A percentile compares a stretch with the other conserved stretches of the same genome.
These are phyloP conservation scores for Centrocercus urophasianus DNA, from an alignment of 2,113 vertebrate genomes.

Conservation along the genomic window DNA sequence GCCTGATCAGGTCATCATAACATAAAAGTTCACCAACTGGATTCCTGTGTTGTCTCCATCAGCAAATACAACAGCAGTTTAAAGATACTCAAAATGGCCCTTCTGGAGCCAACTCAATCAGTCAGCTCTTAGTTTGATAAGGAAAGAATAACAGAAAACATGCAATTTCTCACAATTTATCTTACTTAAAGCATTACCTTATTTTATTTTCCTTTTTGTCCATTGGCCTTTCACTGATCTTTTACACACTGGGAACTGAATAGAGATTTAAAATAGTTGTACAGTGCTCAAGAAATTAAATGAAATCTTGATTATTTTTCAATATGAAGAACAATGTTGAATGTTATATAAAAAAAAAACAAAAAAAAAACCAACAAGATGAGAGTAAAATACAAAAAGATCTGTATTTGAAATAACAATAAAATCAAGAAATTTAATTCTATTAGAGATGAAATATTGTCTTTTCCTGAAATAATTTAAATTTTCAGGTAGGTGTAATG, in stretches of 20 bases:
- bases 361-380: background rate
- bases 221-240: background rate
- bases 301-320: background rate
- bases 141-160: background rate
- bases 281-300: background rate
- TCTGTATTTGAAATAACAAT: background rate
- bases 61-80: background rate
- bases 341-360: background rate
- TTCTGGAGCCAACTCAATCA: accelerated
- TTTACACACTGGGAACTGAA: background rate
- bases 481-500: background rate
- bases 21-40: background rate
- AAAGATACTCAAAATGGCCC: background rate
- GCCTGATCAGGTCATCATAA: background rate
- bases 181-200: background rate
- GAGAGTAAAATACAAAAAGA: background rate
- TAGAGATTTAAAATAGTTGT: background rate
- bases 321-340: background rate
- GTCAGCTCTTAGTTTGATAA: background rate
- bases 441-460: background rate
- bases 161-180: background rate
- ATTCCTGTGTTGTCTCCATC: background rate
- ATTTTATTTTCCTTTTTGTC: background rate
- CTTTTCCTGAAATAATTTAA: background rate
- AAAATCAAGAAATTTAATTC: background rate